Evolutionary conservation across 2,113 vertebrate species (phyloP).

Genomic region (Pionites leucogaster): DNA sequence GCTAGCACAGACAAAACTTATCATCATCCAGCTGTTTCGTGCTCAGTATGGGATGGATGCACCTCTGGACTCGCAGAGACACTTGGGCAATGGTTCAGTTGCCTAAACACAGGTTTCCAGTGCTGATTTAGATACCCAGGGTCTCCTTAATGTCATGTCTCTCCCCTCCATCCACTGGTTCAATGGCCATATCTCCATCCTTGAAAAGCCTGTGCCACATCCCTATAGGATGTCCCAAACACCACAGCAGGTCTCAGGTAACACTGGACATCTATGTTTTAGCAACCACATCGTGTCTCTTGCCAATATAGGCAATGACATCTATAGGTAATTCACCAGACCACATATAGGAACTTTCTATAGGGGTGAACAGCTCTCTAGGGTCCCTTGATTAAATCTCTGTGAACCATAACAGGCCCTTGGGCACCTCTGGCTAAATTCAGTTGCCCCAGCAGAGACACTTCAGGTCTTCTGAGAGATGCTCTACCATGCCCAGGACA

Average conservation of each 20-base stretch:
- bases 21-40: accelerated
- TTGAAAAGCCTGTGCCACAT: neutral
- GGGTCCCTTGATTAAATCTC: neutral
- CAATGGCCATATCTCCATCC: neutral
- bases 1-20: neutral
- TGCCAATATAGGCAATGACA: neutral
- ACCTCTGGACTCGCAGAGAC: neutral
- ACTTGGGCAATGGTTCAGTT: neutral
- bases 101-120: neutral
- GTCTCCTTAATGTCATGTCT: neutral
- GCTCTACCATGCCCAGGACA: neutral
- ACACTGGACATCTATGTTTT: neutral
- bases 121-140: neutral
- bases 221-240: neutral
- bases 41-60: neutral
- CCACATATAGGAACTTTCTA: neutral
- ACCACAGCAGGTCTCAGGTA: neutral
- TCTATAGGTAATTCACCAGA: neutral
- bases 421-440: neutral
- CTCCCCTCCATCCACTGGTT: neutral
- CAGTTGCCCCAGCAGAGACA: neutral
- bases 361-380: neutral
- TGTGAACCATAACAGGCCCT: too few relatives aligned
- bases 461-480: neutral
- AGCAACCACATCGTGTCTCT: accelerated